A percentile compares a stretch with the other conserved stretches of the same genome.
Evolutionary conservation across 2,113 vertebrate genomes (phyloP).

Genomic region (Antechinus flavipes): DNA sequence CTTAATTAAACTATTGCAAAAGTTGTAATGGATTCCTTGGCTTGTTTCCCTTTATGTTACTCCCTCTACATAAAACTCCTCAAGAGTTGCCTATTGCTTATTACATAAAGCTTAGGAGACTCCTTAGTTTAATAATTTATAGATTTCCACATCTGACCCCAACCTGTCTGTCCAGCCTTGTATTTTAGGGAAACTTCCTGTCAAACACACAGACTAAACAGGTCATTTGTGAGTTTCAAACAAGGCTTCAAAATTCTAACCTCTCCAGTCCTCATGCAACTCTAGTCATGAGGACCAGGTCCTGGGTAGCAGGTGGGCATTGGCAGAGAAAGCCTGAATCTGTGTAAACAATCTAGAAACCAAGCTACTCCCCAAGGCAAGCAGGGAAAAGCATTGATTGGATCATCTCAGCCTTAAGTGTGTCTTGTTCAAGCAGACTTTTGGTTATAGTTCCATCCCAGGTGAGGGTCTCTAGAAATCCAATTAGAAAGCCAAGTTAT

Average conservation of each 20-base stretch:
- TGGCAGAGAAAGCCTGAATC: too few relatives aligned
- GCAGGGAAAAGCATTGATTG: too few relatives aligned
- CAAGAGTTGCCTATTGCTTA: background rate
- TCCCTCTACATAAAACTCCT: background rate
- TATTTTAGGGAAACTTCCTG: background rate
- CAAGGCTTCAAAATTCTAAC: background rate
- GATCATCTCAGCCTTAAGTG: too few relatives aligned
- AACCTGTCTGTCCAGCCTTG: background rate
- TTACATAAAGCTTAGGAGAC: background rate
- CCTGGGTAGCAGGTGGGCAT: too few relatives aligned
- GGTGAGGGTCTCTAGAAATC: too few relatives aligned
- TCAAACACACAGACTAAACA: background rate
- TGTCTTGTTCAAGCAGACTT: too few relatives aligned
- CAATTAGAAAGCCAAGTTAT: too few relatives aligned
- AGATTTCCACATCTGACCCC: background rate
- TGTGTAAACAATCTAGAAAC: too few relatives aligned
- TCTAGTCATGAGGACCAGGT: background rate
- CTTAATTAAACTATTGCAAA: background rate
- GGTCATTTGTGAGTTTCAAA: background rate
- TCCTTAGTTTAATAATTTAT: background rate
- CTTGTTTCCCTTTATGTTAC: background rate
- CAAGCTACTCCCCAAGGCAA: too few relatives aligned
- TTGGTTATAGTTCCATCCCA: too few relatives aligned
- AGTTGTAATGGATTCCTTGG: background rate
- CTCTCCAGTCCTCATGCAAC: background rate